Conservation (phyloP, 2,888 invertebrate genomes). For the Encarsia formosa region DNA sequence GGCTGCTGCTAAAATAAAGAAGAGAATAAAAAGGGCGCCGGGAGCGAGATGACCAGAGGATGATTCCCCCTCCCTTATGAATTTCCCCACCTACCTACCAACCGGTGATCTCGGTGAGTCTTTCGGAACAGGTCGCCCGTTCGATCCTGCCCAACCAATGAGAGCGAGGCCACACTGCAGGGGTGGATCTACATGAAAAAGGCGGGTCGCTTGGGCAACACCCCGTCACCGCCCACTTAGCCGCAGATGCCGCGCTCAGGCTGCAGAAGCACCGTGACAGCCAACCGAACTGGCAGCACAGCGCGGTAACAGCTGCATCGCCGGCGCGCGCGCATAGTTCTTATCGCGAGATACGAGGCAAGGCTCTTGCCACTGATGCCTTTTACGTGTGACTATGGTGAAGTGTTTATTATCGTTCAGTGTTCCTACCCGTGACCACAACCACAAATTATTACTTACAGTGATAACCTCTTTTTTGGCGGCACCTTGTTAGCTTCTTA, state of each 20-base stretch:
- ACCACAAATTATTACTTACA: background rate
- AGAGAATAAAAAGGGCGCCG: background rate
- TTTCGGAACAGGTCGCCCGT: background rate
- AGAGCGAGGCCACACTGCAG: constrained; percentile 23
- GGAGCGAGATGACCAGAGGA: background rate
- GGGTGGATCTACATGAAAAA: constrained; percentile 11
- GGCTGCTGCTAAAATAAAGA: background rate
- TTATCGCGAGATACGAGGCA: constrained; percentile 1
- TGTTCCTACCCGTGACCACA: background rate
- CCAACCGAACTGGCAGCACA: constrained; percentile 41
- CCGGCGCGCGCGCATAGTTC: constrained; percentile 3
- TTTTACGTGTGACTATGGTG: no score
- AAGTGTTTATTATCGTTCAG: background rate
- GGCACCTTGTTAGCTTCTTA: no score
- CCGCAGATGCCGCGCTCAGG: constrained; percentile 39
- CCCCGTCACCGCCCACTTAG: constrained; percentile 40
- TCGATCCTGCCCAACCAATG: background rate
- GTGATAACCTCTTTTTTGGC: background rate
- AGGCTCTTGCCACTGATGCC: background rate
- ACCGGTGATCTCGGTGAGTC: background rate
- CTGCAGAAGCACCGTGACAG: constrained; percentile 50
- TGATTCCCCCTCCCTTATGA: background rate
- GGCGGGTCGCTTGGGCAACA: constrained; percentile 23
- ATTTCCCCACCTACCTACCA: background rate
- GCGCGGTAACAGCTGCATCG: constrained; percentile 6